Evolutionary conservation across 1,140 invertebrate species (phyloP), one percentile per base, ranked within the genome.

Genomic region (Caenorhabditis remanei): DNA sequence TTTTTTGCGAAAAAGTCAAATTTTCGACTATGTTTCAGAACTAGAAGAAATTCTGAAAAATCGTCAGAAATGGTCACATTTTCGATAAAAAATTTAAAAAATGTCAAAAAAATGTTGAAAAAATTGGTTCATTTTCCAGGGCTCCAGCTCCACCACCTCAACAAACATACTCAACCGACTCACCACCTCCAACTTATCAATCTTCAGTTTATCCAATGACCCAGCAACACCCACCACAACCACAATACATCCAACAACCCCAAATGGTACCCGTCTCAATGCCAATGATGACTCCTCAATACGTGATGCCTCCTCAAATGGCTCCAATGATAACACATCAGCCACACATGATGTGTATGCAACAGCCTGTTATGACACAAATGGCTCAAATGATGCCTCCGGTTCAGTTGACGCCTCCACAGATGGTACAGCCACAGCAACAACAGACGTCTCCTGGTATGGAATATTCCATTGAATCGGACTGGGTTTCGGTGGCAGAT

Each of bases 241-340:
- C 50, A 53, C 50, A 9, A 4, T 53, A 53, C 16, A 53, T 65
- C n/a, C 63, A 71, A 46, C 32, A 32, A 32, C 40, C 63, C 11
- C 63, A 67, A 50, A 4, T 79, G 21, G 46, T 24, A 14, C 71
- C 71, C 24, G 46, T 32, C 13, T 79, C 71, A 11, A 79, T 79
- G 71, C 71, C 71, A 24, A 79, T 79, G 71, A 14, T 79, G 19
- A 11, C 16, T 43, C 71, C 32, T 21, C 71, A 79, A 50, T 79
- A 79, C 21, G 53, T 79, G 71, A n/a, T 79, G 16, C 71, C 71
- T 11, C 71, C 71, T 11, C 71, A 79, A 32, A 79, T 79, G 71
- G 71, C 71, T 50, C 71, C 43, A 24, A 79, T 79, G 71, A 50
- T 79, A 13, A 48, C 71, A 53, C 71, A 79, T 9, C 71, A 79